Base-by-base conservation (phyloP, 2,797 vertebrate species). In the Psittacula echo region DNA sequence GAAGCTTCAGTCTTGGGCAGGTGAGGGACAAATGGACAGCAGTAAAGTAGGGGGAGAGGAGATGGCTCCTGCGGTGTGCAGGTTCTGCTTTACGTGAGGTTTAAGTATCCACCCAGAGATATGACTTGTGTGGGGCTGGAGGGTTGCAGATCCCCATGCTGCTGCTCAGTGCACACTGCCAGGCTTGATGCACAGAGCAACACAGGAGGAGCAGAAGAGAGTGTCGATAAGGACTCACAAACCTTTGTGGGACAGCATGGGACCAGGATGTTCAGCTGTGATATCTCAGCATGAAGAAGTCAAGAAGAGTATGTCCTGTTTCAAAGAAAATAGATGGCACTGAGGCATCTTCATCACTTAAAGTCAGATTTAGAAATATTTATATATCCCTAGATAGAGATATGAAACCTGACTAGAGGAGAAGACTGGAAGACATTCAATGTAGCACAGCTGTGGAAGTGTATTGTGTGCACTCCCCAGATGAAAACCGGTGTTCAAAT, bases 191-290 rank as follows among this genome's bases (percentile, higher is more conserved):
- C 37, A 37, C 44, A 32, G 85, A 47, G 42, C 4, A 50, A 12
- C 56, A 34, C 0, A 0, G 5, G 0, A 5, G 2, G 22, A n/a
- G 23, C 17, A 3, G 17, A 23, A 56, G 29, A 58, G 17, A 70
- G 16, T 3, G 2, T 15, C 44, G 11, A 11, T 14, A n/a, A 53
- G 4, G 10, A 30, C 9, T 74, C 34, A 6, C 2, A 3, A 42
- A 53, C 21, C 24, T 64, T 62, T 9, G 1, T 80, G 68, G 61
- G 41, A 53, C 2, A 3, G 29, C 32, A 41, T 15, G 32, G 18
- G 45, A 61, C 6, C 18, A 39, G 48, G 30, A 44, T 24, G 30
- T 17, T 73, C 50, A 75, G 41, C 45, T 66, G 44, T 22, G 27
- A 76, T 73, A 73, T 29, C 23, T 82, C 51, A 90, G 32, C 54